Conservation (phyloP, 2,797 vertebrate species). For the Delichon dasypus region DNA sequence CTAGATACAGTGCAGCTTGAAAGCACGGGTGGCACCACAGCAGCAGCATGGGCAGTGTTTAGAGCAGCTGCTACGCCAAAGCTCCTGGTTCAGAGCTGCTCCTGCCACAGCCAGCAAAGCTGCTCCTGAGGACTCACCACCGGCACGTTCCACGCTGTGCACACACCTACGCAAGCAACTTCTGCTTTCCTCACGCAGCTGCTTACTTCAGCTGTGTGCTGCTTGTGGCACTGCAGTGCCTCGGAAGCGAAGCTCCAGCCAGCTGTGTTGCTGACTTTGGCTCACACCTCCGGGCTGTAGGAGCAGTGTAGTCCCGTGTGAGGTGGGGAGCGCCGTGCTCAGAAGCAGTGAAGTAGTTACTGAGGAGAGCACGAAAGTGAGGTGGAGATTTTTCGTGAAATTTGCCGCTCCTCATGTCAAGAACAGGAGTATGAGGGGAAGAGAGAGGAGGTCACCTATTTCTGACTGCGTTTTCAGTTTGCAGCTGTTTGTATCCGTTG, state of each 20-base stretch:
- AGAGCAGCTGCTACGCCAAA: slow-evolving; percentile 4
- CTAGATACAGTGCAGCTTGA: slow-evolving; percentile 47
- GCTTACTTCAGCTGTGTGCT: neutral
- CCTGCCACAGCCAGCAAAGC: slow-evolving; percentile 25
- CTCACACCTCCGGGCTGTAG: neutral
- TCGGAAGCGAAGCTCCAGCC: neutral
- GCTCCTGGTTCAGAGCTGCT: slow-evolving; percentile 9
- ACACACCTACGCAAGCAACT: slow-evolving; percentile 1
- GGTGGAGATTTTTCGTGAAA: neutral
- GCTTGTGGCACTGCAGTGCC: neutral
- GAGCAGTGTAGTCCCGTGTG: neutral
- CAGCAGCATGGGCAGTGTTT: neutral
- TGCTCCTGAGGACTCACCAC: slow-evolving; percentile 38
- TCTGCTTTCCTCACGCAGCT: slow-evolving; percentile 6
- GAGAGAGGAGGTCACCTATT: neutral
- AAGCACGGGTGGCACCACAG: neutral
- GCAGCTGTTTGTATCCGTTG: accelerated
- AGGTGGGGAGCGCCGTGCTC: neutral
- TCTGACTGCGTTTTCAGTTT: neutral
- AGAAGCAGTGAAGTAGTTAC: neutral
- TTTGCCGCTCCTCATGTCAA: neutral
- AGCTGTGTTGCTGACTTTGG: neutral
- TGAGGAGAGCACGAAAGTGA: neutral
- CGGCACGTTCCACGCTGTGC: neutral
- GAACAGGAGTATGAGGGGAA: neutral